Evolutionary conservation across 2,888 invertebrate genomes (phyloP).

Genomic region (Coronaproctus castanopsis): DNA sequence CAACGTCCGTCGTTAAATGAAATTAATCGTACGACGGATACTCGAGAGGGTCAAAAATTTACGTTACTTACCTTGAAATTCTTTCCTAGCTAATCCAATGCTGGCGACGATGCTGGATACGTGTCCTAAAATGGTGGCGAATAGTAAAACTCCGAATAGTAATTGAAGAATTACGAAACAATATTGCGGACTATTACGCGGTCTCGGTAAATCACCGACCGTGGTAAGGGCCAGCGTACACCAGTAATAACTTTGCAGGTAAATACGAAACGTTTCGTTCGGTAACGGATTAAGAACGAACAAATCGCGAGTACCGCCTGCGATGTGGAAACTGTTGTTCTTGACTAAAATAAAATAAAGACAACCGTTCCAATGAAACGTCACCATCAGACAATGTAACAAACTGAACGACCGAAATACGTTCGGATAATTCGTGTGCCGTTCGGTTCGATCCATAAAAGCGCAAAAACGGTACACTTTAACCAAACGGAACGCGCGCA

Average conservation of each 20-base stretch:
- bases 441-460: slow-evolving; percentile 93
- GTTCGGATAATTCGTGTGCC: slow-evolving; percentile 97
- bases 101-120: slow-evolving; percentile 97
- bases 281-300: slow-evolving; percentile 69
- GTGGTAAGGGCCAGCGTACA: slow-evolving; percentile 89
- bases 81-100: slow-evolving; percentile 88
- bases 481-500: slow-evolving; percentile 85
- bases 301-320: slow-evolving; percentile 64
- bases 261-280: slow-evolving; percentile 78
- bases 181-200: slow-evolving; percentile 83
- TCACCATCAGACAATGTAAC: slow-evolving; percentile 89
- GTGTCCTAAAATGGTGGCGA: slow-evolving; percentile 90
- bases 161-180: slow-evolving; percentile 87
- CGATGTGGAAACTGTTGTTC: slow-evolving; percentile 65
- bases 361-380: slow-evolving; percentile 99
- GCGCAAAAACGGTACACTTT: slow-evolving; percentile 98
- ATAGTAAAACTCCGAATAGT: slow-evolving; percentile 79
- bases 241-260: slow-evolving; percentile 96
- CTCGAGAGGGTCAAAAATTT: too few relatives aligned
- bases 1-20: too few relatives aligned
- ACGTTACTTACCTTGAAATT: slow-evolving; percentile 89
- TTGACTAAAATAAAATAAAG: slow-evolving; percentile 91
- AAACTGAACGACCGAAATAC: slow-evolving; percentile 77
- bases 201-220: slow-evolving; percentile 78
- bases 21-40: too few relatives aligned